A percentile compares a stretch with the other conserved stretches of the same genome.
Conservation (phyloP, 2,113 vertebrate species). For the Sminthopsis crassicaudata region DNA sequence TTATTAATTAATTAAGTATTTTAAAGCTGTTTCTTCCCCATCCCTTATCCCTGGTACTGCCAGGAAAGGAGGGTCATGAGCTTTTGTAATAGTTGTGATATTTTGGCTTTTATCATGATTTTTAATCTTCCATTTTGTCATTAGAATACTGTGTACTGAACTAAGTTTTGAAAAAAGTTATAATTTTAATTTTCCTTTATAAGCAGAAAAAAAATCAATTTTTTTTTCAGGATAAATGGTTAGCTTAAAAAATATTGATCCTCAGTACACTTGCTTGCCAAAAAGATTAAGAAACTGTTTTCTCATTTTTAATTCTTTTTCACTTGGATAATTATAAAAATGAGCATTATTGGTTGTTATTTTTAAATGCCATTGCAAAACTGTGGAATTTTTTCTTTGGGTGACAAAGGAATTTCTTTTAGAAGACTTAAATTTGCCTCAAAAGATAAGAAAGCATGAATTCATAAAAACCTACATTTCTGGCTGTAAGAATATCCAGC, state of each 20-base stretch:
- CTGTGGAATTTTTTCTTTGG: background rate
- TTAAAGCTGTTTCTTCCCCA: background rate
- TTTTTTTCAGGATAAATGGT: background rate
- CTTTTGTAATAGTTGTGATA: background rate
- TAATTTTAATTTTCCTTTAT: slow-evolving; percentile 15
- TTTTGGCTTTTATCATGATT: background rate
- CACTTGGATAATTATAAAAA: slow-evolving; percentile 37
- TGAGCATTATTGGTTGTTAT: slow-evolving; percentile 29
- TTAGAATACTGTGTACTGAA: slow-evolving; percentile 8
- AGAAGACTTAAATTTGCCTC: slow-evolving; percentile 24
- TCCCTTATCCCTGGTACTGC: background rate
- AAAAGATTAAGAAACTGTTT: slow-evolving; percentile 36
- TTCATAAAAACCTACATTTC: background rate
- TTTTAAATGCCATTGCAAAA: slow-evolving; percentile 39
- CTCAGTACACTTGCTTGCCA: slow-evolving; percentile 3
- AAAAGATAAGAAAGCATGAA: background rate
- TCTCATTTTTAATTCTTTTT: slow-evolving; percentile 28
- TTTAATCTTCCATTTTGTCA: slow-evolving; percentile 20
- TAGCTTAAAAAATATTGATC: slow-evolving; percentile 26
- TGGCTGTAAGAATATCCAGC: background rate
- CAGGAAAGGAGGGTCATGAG: background rate
- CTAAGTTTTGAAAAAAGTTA: slow-evolving; percentile 10
- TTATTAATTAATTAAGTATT: too few relatives aligned
- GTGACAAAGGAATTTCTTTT: background rate
- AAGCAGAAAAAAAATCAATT: background rate